Conservation (phyloP, 2,888 invertebrate species). For the Nephrotoma flavescens region DNA sequence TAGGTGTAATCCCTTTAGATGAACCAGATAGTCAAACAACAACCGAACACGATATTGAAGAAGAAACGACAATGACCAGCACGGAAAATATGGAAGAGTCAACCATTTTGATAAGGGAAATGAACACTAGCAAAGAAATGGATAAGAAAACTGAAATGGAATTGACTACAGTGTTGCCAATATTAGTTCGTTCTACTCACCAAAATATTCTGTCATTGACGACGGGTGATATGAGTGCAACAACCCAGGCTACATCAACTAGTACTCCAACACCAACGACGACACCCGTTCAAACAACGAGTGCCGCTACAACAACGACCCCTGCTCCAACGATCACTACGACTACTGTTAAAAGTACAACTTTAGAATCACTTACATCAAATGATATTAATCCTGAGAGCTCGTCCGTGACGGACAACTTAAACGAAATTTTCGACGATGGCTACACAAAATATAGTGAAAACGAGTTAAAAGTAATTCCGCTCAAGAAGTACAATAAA, state of each 20-base stretch:
- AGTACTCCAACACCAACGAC: background rate
- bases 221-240: background rate
- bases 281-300: background rate
- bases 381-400: background rate
- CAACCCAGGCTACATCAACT: background rate
- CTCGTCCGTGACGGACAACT: background rate
- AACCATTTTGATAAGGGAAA: background rate
- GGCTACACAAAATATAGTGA: slow-evolving; percentile 1
- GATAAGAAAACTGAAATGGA: background rate
- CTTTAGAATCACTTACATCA: background rate
- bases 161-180: background rate
- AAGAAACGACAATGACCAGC: background rate
- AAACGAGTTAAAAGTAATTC: slow-evolving; percentile 14
- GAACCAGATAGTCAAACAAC: background rate
- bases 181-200: background rate
- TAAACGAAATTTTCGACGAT: slow-evolving; percentile 9
- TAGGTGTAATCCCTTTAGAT: slow-evolving; percentile 10
- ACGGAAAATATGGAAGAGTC: background rate
- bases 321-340: background rate
- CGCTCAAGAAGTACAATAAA: slow-evolving; percentile 9
- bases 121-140: background rate
- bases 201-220: background rate
- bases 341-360: background rate
- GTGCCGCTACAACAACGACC: background rate
- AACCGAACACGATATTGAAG: slow-evolving; percentile 1